These are phyloP conservation scores for Drosophila gunungcola DNA, from an alignment of 1,140 invertebrate species.

Conservation along the genomic window DNA sequence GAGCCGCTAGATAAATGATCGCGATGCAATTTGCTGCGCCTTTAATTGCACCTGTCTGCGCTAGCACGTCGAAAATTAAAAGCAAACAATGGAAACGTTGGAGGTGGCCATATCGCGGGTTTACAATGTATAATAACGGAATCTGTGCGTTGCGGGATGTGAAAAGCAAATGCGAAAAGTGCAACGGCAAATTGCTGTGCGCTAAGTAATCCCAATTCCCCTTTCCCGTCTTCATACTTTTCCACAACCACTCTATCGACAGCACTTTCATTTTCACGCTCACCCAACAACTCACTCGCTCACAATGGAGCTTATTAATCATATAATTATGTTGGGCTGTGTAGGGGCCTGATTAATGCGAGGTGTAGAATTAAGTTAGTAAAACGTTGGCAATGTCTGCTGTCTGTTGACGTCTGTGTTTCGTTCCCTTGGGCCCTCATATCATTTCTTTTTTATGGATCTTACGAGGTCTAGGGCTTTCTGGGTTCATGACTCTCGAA, in stretches of 20 bases:
- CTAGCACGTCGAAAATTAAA: constrained; percentile 74
- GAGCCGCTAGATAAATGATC: constrained; percentile 30
- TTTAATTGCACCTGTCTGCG: constrained; percentile 38
- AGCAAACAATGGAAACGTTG: constrained; percentile 68
- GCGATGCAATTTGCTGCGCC: constrained; percentile 27
- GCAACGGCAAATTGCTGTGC: constrained; percentile 73
- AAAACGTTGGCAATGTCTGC: constrained; percentile 65
- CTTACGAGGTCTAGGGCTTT: constrained; percentile 4
- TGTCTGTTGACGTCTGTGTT: constrained; percentile 24
- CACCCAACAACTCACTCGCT: constrained; percentile 44
- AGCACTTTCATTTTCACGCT: constrained; percentile 78
- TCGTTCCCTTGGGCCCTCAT: constrained; percentile 1
- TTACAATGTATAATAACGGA: constrained; percentile 44
- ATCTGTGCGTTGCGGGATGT: constrained; percentile 28
- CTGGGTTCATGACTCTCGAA: constrained; percentile 8
- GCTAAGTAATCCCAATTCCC: constrained; percentile 22
- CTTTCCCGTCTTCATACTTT: background rate
- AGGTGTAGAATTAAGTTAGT: constrained; percentile 73
- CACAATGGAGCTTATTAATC: constrained; percentile 75
- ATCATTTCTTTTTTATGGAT: constrained; percentile 36
- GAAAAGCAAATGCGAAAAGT: constrained; percentile 53
- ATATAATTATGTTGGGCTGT: constrained; percentile 58
- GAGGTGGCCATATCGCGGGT: constrained; percentile 16
- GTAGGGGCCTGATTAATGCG: constrained; percentile 55
- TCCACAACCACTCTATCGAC: constrained; percentile 6